Evolutionary conservation across 2,113 vertebrate species (phyloP).

Genomic region (Vulpes vulpes): DNA sequence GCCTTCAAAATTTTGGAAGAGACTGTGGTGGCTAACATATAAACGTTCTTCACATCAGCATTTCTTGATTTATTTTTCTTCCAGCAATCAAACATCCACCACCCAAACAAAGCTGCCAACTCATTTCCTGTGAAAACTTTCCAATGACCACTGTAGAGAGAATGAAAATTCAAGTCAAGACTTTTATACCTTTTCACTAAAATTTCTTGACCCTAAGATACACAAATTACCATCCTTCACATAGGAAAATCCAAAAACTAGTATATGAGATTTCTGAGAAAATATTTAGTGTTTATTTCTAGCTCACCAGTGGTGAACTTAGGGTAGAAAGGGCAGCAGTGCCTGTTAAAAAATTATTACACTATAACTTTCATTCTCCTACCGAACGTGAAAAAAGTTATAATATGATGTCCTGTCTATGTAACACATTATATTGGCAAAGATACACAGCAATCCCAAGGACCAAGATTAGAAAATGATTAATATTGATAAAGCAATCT

Average conservation of each 20-base stretch:
- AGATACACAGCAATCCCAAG: slow-evolving; percentile 35
- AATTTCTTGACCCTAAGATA: neutral
- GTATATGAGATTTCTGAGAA: slow-evolving; percentile 11
- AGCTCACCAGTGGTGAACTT: neutral
- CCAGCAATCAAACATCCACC: slow-evolving; percentile 98
- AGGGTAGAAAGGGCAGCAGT: neutral
- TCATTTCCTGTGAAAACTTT: slow-evolving; percentile 97
- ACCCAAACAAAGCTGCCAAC: slow-evolving; percentile 95
- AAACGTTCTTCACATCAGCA: slow-evolving; percentile 87
- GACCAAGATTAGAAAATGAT: slow-evolving; percentile 44
- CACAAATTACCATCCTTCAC: slow-evolving; percentile 8
- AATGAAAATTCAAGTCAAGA: neutral
- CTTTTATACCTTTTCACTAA: neutral
- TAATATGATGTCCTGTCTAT: neutral
- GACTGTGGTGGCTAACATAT: slow-evolving; percentile 96
- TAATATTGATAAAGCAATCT: neutral
- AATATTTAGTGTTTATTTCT: slow-evolving; percentile 48
- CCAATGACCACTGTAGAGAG: slow-evolving; percentile 90
- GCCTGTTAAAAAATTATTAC: slow-evolving; percentile 43
- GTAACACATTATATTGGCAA: neutral
- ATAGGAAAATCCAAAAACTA: neutral
- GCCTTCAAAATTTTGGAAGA: slow-evolving; percentile 96
- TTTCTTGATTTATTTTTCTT: slow-evolving; percentile 86
- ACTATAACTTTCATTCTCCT: slow-evolving; percentile 39
- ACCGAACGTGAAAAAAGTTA: slow-evolving; percentile 44